phyloP scores from a whole-genome alignment of 1,140 invertebrate genomes.

The Anthonomus grandis region DNA sequence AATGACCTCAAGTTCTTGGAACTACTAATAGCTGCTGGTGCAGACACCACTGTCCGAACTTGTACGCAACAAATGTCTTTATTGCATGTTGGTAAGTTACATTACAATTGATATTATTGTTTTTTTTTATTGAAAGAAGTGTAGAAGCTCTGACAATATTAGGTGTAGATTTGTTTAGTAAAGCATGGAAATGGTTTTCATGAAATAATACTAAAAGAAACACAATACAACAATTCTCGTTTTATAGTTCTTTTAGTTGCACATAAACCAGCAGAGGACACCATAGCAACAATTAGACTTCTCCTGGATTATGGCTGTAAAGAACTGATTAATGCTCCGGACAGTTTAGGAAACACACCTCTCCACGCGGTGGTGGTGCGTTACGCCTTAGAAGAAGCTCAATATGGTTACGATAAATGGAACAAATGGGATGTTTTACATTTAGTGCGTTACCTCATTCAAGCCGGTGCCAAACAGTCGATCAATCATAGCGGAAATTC shows the following conservation, averaged over 20 bases:
- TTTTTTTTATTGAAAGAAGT: no score
- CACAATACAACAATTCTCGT: constrained; percentile 4
- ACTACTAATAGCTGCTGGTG: constrained; percentile 62
- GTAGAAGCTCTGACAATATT: no score
- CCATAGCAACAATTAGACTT: constrained; percentile 61
- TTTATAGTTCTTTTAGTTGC: constrained; percentile 57
- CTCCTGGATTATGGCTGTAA: constrained; percentile 65
- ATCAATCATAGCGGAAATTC: constrained; percentile 71
- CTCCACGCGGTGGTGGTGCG: constrained; percentile 65
- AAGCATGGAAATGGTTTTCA: background rate
- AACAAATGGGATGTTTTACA: constrained; percentile 71
- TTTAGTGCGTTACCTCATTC: constrained; percentile 59
- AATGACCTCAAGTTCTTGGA: constrained; percentile 67
- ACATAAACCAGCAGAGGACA: constrained; percentile 67
- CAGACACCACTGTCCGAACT: constrained; percentile 64
- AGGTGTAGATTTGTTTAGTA: background rate
- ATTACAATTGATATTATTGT: no score
- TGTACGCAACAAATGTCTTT: constrained; percentile 72
- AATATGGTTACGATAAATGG: constrained; percentile 67
- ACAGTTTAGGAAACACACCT: constrained; percentile 65
- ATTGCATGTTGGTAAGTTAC: constrained; percentile 58
- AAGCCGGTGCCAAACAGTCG: constrained; percentile 63
- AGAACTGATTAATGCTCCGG: constrained; percentile 69
- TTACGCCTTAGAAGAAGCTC: constrained; percentile 68
- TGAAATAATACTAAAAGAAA: no score